Base-by-base conservation (phyloP, 2,797 vertebrate species). In the Sciurus vulgaris region DNA sequence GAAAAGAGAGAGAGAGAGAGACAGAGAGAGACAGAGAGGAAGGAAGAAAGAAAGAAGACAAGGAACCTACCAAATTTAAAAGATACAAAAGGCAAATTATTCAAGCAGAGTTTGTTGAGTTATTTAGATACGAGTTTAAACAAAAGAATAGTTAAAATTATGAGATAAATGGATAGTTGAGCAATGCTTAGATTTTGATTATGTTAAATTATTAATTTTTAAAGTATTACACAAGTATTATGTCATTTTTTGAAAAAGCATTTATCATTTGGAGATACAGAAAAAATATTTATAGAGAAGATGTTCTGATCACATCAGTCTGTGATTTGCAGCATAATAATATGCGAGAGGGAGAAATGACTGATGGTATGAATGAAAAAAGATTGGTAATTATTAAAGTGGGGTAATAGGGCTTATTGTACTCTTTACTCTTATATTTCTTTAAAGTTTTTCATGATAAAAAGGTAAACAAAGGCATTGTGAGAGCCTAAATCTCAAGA, bases 261-360 rank as follows among this genome's bases (percentile, higher is more conserved):
- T 35, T 85, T 78, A 69, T 69, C 47, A 56, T 69, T 93, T 85
- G 35, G 63, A 86, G 28, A 47, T 38, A 8, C 30, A 41, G 73
- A 47, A 26, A 26, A 86, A 92, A 67, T 65, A 72, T 92, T 93
- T 78, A 92, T 13, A 83, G 47, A 44, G 33, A 83, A 74, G 26
- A 92, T 70, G n/a, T 94, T 79, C 49, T 74, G 49, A 82, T 78
- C 65, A 67, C 5, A 67, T 67, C 30, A 17, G 30, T 87, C 28
- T 94, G 63, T 82, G 35, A 63, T 79, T 96, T 92, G 7, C 13
- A 79, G 65, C 30, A 78, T 83, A 92, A 89, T 96, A 89, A 69
- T 41, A 41, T 54, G 26, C 7, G 33, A 78, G 14, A 77, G 9
- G 61, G 51, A 85, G 76, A 92, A 90, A 17, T 41, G 59, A 89